Conservation (phyloP, 2,113 vertebrate genomes). For the Epinephelus cyanopodus region DNA sequence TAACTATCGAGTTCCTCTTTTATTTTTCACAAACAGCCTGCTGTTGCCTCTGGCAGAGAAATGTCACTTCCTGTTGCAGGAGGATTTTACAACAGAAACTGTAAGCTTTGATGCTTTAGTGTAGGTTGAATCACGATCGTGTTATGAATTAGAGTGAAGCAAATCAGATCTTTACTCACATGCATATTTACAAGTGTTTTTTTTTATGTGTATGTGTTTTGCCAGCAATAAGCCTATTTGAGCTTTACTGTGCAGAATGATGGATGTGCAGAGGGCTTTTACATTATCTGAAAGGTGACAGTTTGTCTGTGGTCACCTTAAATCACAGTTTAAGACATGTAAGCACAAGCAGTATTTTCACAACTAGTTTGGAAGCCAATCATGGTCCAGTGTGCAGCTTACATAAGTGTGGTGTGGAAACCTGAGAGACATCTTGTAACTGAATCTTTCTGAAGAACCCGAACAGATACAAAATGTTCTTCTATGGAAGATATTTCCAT, state of each 20-base stretch:
- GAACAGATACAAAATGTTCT: not conserved
- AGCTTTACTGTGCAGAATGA: not conserved
- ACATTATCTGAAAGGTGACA: not conserved
- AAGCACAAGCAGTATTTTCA: not conserved
- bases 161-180: not conserved
- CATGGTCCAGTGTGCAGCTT: too few species aligned
- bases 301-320: not conserved
- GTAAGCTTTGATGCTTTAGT: not conserved
- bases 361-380: not conserved
- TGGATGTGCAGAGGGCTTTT: not conserved
- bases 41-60: constrained; percentile 22
- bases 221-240: not conserved
- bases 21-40: constrained; percentile 25
- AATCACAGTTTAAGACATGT: not conserved
- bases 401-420: not conserved
- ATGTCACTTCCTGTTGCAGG: constrained; percentile 41
- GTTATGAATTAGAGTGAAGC: not conserved
- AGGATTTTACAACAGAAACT: constrained; percentile 27
- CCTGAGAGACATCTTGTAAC: not conserved
- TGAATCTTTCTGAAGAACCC: not conserved
- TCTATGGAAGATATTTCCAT: not conserved
- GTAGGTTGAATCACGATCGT: not conserved
- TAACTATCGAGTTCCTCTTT: constrained; percentile 47
- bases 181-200: too few species aligned
- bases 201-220: not conserved